phyloP scores from a whole-genome alignment of 1,140 invertebrate species.

The Drosophila kurseongensis region DNA sequence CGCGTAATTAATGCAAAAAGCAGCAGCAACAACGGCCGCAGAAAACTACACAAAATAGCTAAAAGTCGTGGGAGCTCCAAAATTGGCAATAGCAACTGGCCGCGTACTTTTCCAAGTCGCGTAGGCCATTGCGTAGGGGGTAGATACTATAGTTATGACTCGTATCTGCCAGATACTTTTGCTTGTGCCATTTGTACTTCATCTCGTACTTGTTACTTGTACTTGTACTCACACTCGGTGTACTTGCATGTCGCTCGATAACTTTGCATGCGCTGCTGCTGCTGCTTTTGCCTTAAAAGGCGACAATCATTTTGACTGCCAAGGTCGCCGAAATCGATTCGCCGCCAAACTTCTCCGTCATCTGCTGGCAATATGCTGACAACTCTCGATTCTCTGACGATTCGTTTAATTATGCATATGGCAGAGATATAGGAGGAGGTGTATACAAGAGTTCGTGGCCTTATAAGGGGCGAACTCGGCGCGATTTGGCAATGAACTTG shows the following conservation, averaged over 20 bases:
- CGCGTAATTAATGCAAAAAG: conserved; percentile 80
- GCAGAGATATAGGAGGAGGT: conserved; percentile 18
- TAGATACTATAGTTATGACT: conserved; percentile 32
- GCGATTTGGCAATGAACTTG: conserved; percentile 44
- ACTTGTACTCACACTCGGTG: conserved; percentile 25
- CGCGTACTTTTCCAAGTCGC: conserved; percentile 31
- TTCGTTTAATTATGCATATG: conserved; percentile 31
- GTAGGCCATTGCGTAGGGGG: conserved; percentile 58
- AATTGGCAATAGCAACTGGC: conserved; percentile 71
- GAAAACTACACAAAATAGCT: conserved; percentile 44
- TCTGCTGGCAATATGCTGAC: conserved; percentile 49
- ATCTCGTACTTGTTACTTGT: conserved; percentile 14
- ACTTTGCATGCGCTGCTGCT: conserved; percentile 36
- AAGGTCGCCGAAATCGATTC: conserved; percentile 75
- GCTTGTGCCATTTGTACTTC: conserved; percentile 20
- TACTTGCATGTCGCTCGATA: conserved; percentile 60
- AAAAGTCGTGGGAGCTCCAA: conserved; percentile 75
- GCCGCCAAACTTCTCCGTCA: conserved; percentile 45
- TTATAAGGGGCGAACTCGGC: conserved; percentile 13
- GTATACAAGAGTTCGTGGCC: conserved; percentile 16
- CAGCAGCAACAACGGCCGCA: conserved; percentile 20
- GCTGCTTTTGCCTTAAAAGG: conserved; percentile 65
- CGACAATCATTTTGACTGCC: conserved; percentile 76
- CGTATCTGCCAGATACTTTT: conserved; percentile 36
- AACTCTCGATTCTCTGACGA: conserved; percentile 16